These are phyloP conservation scores for Slavum lentiscoides DNA, from an alignment of 2,888 invertebrate genomes.

Conservation along the genomic window DNA sequence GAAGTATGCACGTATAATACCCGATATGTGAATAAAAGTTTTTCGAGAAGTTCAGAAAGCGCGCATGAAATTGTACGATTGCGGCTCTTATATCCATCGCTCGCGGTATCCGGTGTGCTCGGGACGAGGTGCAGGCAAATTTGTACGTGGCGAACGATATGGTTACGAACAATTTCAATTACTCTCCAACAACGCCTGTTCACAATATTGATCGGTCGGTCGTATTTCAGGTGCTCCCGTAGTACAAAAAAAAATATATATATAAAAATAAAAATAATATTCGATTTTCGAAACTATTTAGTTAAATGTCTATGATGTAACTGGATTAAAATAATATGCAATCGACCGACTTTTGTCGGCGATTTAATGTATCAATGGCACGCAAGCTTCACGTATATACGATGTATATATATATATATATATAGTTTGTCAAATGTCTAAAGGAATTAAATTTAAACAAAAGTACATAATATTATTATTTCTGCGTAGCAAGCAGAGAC, in stretches of 20 bases:
- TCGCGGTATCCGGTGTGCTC: too few relatives aligned
- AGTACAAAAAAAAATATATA: not conserved
- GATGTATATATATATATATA: too few relatives aligned
- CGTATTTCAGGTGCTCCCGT: not conserved
- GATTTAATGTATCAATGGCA: conserved; percentile 38
- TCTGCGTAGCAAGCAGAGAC: not conserved
- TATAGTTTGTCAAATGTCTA: not conserved
- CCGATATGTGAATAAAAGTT: not conserved
- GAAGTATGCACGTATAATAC: not conserved
- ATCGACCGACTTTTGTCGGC: conserved; percentile 14
- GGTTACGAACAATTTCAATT: conserved; percentile 1
- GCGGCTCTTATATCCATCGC: not conserved
- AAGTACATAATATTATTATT: not conserved
- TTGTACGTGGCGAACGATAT: not conserved
- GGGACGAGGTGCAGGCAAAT: not conserved
- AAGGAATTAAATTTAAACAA: conserved; percentile 11
- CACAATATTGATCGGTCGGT: not conserved
- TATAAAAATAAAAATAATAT: not conserved
- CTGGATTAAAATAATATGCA: conserved; percentile 25
- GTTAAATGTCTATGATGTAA: not conserved
- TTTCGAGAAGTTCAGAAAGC: not conserved
- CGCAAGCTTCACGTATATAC: not conserved
- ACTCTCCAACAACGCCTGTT: not conserved
- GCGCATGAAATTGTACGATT: not conserved
- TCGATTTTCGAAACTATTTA: not conserved